Evolutionary conservation across 2,888 invertebrate genomes (phyloP).

Genomic region (Amblyjoppa proteus): DNA sequence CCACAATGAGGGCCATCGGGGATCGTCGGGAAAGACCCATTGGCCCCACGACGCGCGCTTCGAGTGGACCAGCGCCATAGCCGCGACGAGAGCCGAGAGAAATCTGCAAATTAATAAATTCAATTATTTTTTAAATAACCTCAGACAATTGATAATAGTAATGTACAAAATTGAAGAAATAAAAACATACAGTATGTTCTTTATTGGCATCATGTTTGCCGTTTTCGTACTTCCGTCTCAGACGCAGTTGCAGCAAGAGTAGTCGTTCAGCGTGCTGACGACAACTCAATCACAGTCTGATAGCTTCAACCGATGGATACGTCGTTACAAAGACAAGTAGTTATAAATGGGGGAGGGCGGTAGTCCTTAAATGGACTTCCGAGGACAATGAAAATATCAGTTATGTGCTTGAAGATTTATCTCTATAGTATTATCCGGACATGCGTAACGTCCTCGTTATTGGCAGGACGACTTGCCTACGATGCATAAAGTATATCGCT

Average conservation of each 20-base stretch:
- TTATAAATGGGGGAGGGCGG: neutral
- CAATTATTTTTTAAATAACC: neutral
- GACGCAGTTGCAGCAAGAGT: neutral
- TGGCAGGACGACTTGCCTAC: neutral
- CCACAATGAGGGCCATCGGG: conserved; percentile 33
- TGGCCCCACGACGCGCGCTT: conserved; percentile 27
- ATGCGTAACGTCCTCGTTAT: neutral
- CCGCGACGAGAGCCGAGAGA: neutral
- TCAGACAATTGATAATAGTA: neutral
- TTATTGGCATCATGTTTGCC: neutral
- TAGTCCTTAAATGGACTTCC: neutral
- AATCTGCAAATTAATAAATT: neutral
- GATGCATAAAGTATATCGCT: neutral
- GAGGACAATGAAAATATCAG: neutral
- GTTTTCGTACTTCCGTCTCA: neutral
- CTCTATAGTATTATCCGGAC: neutral
- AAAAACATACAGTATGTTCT: neutral
- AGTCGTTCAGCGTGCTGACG: neutral
- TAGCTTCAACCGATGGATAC: neutral
- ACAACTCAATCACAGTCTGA: neutral
- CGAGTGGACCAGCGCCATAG: neutral
- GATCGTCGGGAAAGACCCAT: conserved; percentile 24
- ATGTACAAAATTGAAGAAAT: neutral
- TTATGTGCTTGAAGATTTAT: neutral
- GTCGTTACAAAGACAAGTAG: neutral